These are phyloP conservation scores for Argyresthia albistria DNA, from an alignment of 2,888 invertebrate genomes.

Conservation along the genomic window DNA sequence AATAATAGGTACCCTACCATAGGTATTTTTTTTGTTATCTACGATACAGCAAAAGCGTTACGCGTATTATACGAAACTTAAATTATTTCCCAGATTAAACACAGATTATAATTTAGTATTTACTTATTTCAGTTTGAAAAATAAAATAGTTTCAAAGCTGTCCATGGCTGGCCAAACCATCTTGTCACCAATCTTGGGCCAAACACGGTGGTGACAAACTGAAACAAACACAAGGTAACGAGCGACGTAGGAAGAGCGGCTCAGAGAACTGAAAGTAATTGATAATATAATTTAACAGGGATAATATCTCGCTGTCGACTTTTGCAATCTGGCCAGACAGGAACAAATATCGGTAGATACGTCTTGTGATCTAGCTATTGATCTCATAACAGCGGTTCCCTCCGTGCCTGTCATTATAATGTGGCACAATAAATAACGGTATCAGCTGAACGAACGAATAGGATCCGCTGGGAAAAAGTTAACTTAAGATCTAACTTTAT, in stretches of 20 bases:
- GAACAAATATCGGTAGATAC: constrained; percentile 51
- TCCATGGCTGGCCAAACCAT: no score
- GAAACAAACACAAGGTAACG: constrained; percentile 25
- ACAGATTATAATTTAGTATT: no score
- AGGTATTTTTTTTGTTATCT: no score
- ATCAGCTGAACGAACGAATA: no score
- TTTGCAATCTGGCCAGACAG: constrained; percentile 45
- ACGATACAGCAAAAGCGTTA: no score
- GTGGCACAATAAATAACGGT: background rate
- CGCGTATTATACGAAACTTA: no score
- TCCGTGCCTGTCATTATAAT: background rate
- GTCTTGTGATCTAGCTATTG: constrained; percentile 36
- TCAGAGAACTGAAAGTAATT: constrained; percentile 47
- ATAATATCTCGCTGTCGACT: constrained; percentile 52
- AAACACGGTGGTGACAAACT: no score
- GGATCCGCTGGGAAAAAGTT: background rate
- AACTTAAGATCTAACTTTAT: background rate
- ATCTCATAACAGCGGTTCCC: constrained; percentile 19
- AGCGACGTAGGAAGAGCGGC: constrained; percentile 20
- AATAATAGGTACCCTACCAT: no score
- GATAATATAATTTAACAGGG: constrained; percentile 59
- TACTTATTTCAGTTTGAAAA: no score
- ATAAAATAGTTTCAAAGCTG: no score
- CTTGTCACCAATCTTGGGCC: no score
- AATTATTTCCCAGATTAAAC: no score